A percentile compares a stretch with the other conserved stretches of the same genome.
These are phyloP conservation scores for Cordilura impudica DNA, from an alignment of 2,888 invertebrate species.

Conservation along the genomic window DNA sequence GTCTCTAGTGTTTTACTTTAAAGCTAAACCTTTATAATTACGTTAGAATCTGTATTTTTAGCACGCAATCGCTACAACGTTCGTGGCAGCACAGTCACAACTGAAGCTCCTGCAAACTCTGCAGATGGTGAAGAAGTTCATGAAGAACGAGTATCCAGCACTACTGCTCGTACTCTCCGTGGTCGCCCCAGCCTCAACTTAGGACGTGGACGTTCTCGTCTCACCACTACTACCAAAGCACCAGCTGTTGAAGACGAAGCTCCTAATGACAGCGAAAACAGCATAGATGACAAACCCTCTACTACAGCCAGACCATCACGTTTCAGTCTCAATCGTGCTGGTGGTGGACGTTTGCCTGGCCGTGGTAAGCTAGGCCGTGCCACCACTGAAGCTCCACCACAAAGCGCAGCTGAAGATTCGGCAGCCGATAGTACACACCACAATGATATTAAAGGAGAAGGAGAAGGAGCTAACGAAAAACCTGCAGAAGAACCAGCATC, in stretches of 20 bases:
- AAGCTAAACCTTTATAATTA: not conserved
- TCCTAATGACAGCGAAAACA: conserved; percentile 52
- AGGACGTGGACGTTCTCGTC: conserved; percentile 75
- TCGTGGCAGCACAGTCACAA: conserved; percentile 73
- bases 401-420: conserved; percentile 69
- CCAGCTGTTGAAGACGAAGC: conserved; percentile 65
- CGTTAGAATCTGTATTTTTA: conserved; percentile 55
- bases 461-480: conserved; percentile 65
- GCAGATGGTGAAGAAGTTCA: conserved; percentile 63
- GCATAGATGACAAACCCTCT: conserved; percentile 68
- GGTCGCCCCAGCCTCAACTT: conserved; percentile 73
- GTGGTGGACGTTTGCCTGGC: conserved; percentile 72
- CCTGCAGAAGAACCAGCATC: conserved; percentile 65
- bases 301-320: conserved; percentile 72
- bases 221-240: conserved; percentile 73
- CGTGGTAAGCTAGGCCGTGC: conserved; percentile 72
- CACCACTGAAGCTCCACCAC: conserved; percentile 70
- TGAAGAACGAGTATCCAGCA: conserved; percentile 67
- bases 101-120: conserved; percentile 68
- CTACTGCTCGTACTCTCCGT: conserved; percentile 72
- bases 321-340: conserved; percentile 74
- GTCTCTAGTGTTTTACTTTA: not conserved
- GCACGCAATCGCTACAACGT: conserved; percentile 78
- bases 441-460: conserved; percentile 71
- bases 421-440: conserved; percentile 73